Base-by-base conservation (phyloP, 2,797 vertebrate species). In the Hypotaenidia okinawae region DNA sequence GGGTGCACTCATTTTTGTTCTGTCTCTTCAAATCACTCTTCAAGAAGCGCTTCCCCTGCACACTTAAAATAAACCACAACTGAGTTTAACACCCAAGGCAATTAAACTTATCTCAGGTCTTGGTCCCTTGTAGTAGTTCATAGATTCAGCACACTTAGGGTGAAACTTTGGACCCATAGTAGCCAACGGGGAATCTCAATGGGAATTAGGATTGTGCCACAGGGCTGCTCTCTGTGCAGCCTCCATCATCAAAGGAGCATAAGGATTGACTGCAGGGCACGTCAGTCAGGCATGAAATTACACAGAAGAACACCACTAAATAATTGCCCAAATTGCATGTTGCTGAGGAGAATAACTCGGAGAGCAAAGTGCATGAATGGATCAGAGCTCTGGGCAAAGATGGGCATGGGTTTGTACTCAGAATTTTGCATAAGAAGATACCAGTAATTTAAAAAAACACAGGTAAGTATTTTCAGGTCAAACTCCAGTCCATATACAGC, bases 221-320 rank as follows among this genome's bases (percentile, higher is more conserved):
- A 3, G 55, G 90, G 68, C 75, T 93, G 51, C 35, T 92, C 68
- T 45, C 54, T 30, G 35, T 69, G 37, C 43, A 80, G 69, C 41
- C 72, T 91, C 84, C 75, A n/a, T 81, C 86, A 85, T 94, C 84
- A 93, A 93, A 95, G 55, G 37, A 92, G 54, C 73, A 75, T 66
- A 87, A 93, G 43, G 82, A 89, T 67, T 69, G 79, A 49, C 96
- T 85, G 82, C 43, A 21, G 84, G 92, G 86, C 80, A 84, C 7
- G 17, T 86, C 94, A 94, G 54, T 69, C 92, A 92, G 69, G 90
- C 93, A 93, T 95, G 81, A 96, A 96, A 94, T 94, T 94, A 83
- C 63, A 82, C 49, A 62, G 78, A 94, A 75, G 75, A 95, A 73
- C 66, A 62, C 72, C 55, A 35, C 62, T 92, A 94, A 95, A 92